Conservation (phyloP, 2,888 invertebrate genomes). For the Sinodicranocentrus sp. region DNA sequence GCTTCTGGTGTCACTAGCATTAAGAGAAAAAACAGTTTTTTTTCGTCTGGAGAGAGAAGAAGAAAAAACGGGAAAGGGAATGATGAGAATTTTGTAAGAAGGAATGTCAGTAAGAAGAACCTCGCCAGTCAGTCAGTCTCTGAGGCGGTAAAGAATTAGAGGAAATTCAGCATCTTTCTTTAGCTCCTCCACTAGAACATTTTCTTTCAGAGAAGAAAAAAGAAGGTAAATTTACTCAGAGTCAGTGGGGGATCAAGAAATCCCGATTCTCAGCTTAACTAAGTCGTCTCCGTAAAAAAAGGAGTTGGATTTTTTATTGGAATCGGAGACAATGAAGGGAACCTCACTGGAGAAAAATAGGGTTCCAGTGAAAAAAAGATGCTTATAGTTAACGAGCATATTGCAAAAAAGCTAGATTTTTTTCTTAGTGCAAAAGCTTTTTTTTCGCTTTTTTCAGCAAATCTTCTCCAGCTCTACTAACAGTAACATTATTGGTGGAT, state of each 20-base stretch:
- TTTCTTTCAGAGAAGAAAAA: slow-evolving; percentile 25
- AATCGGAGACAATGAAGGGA: slow-evolving; percentile 25
- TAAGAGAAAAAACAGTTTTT: slow-evolving; percentile 6
- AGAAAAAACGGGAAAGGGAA: neutral
- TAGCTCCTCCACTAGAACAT: neutral
- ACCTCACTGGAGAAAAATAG: neutral
- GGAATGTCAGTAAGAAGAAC: slow-evolving; percentile 1
- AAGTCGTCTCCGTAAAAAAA: no score
- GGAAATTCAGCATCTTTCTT: slow-evolving; percentile 20
- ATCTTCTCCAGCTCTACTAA: no score
- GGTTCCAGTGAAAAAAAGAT: neutral
- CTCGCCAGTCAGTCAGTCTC: slow-evolving; percentile 15
- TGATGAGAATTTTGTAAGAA: slow-evolving; percentile 23
- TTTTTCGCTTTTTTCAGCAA: no score
- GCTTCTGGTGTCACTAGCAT: slow-evolving; percentile 9
- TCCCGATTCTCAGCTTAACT: slow-evolving; percentile 13
- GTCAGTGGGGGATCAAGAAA: slow-evolving; percentile 51
- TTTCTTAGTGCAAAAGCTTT: no score
- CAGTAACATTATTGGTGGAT: no score
- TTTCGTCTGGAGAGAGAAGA: neutral
- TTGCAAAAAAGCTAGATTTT: slow-evolving; percentile 28
- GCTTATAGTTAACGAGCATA: slow-evolving; percentile 38
- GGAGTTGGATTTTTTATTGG: slow-evolving; percentile 38
- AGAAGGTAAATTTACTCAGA: slow-evolving; percentile 31
- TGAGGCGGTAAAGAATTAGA: neutral